phyloP scores from a whole-genome alignment of 2,888 invertebrate genomes.

The Malachius bipustulatus region DNA sequence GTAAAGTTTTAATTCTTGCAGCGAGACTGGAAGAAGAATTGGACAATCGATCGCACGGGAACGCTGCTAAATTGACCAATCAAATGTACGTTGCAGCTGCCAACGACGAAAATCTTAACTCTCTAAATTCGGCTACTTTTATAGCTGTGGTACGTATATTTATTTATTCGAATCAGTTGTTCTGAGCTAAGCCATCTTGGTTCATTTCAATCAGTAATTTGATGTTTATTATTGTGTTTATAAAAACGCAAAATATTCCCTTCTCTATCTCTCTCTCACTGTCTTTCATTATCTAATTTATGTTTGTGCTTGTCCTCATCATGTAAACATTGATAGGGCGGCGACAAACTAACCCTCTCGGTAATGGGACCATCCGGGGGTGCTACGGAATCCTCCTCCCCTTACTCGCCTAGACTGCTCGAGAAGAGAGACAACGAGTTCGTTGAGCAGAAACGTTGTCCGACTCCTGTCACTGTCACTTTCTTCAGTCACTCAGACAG shows the following conservation, averaged over 20 bases:
- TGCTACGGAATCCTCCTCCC: slow-evolving; percentile 17
- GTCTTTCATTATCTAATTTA: slow-evolving; percentile 2
- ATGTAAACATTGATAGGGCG: slow-evolving; percentile 42
- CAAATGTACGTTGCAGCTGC: slow-evolving; percentile 44
- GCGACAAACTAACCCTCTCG: slow-evolving; percentile 55
- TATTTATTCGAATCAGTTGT: background rate
- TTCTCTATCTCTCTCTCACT: background rate
- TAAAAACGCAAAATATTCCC: too few species aligned
- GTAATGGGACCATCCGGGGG: slow-evolving; percentile 42
- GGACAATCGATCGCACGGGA: slow-evolving; percentile 21
- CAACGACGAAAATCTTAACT: slow-evolving; percentile 35
- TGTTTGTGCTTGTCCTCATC: slow-evolving; percentile 9
- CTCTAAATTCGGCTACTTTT: slow-evolving; percentile 54
- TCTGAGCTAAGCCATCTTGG: background rate
- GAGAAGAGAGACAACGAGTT: slow-evolving; percentile 22
- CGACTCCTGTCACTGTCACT: slow-evolving; percentile 50
- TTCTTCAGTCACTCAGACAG: slow-evolving; percentile 38
- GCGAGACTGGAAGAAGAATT: slow-evolving; percentile 57
- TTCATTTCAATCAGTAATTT: background rate
- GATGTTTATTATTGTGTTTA: background rate
- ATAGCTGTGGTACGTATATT: slow-evolving; percentile 58
- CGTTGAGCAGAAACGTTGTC: slow-evolving; percentile 31
- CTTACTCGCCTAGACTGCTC: slow-evolving; percentile 15
- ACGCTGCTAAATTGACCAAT: slow-evolving; percentile 42
- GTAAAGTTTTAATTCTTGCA: slow-evolving; percentile 28